Percentiles rank a stretch among this genome's conserved stretches.
Conservation (phyloP, 2,888 invertebrate genomes). For the Cephus spinipes region DNA sequence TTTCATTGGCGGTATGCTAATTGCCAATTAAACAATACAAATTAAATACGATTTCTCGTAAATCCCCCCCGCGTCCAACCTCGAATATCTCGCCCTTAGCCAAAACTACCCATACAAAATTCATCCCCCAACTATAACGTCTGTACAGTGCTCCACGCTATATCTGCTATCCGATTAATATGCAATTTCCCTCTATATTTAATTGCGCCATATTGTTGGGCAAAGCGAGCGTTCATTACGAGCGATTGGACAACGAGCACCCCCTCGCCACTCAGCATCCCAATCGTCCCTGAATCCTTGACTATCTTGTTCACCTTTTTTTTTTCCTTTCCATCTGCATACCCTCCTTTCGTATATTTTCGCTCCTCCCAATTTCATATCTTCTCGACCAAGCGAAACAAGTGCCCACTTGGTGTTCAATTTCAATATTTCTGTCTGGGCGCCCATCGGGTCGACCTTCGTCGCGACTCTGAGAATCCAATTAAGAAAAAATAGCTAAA, state of each 20-base stretch:
- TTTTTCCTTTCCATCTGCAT: not conserved
- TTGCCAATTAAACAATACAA: constrained; percentile 45
- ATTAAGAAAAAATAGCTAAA: not conserved
- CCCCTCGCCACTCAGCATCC: not conserved
- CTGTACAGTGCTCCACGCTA: not conserved
- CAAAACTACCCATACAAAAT: not conserved
- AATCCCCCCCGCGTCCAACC: not conserved
- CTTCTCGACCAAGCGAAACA: not conserved
- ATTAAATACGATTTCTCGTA: constrained; percentile 13
- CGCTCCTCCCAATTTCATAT: not conserved
- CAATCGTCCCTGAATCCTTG: constrained; percentile 2
- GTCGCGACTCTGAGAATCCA: not conserved
- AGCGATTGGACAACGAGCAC: not conserved
- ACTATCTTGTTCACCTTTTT: not conserved
- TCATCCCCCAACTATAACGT: not conserved
- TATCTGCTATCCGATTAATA: not conserved
- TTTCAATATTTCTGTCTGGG: not conserved
- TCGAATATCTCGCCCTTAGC: not conserved
- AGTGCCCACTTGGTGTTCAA: not conserved
- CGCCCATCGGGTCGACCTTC: not conserved
- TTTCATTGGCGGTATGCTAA: constrained; percentile 51
- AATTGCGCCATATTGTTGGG: not conserved
- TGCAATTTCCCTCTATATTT: not conserved
- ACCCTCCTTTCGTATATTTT: not conserved
- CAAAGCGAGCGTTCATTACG: not conserved